Percentiles rank a stretch among this genome's conserved stretches.
These are phyloP conservation scores for Crossaster papposus DNA, from an alignment of 53 echinoderm and acorn worm genomes.

Conservation along the genomic window DNA sequence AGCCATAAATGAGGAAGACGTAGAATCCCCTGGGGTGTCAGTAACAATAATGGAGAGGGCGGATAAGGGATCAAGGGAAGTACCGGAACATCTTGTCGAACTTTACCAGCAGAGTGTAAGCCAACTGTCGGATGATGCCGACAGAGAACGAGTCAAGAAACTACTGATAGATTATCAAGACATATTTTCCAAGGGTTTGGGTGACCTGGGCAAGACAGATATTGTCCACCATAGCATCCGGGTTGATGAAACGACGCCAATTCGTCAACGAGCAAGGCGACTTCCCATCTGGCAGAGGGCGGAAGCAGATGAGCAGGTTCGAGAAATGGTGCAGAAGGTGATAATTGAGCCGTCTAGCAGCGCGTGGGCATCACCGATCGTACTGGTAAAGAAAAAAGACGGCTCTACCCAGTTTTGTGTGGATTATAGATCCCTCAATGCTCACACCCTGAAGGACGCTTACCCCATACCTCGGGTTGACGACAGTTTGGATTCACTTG, in stretches of 20 bases:
- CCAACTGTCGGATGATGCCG: no score
- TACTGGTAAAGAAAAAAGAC: slow-evolving; percentile 45
- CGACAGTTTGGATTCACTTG: background rate
- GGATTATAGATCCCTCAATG: slow-evolving; percentile 28
- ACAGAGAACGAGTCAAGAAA: no score
- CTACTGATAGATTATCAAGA: slow-evolving; percentile 48
- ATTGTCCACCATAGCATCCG: slow-evolving; percentile 51
- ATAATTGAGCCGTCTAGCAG: slow-evolving; percentile 29
- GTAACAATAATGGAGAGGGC: no score
- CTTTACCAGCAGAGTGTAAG: no score
- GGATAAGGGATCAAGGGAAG: no score
- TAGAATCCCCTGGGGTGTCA: no score
- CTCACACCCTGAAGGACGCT: slow-evolving; percentile 8
- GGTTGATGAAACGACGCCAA: slow-evolving; percentile 22
- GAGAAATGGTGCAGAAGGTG: slow-evolving; percentile 5
- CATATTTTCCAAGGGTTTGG: slow-evolving; percentile 46
- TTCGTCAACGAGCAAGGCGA: slow-evolving; percentile 25
- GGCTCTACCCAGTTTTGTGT: slow-evolving; percentile 24
- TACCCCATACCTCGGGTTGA: slow-evolving; percentile 26
- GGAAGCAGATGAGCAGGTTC: slow-evolving; percentile 14
- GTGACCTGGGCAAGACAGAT: slow-evolving; percentile 49
- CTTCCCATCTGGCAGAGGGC: background rate
- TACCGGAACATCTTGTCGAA: no score
- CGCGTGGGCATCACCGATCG: slow-evolving; percentile 48
- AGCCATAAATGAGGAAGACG: no score